Evolutionary conservation across 2,797 vertebrate species (phyloP).

Genomic region (Channallabes apus): DNA sequence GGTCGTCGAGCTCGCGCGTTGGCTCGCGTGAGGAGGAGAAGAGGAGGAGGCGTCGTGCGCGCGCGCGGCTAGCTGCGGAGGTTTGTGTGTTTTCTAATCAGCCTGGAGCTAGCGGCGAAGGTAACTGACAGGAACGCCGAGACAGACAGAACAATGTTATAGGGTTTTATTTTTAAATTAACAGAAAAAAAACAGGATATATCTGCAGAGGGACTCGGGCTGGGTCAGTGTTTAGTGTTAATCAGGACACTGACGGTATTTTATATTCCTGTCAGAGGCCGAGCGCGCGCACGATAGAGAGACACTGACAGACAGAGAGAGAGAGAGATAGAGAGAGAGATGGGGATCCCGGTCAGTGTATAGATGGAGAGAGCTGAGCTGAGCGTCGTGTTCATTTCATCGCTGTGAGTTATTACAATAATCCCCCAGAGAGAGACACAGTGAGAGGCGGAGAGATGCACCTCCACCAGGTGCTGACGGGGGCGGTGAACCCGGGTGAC

Average conservation of each 20-base stretch:
- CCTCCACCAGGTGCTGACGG: slow-evolving; percentile 30
- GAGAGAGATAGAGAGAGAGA: not conserved
- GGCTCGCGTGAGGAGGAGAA: not conserved
- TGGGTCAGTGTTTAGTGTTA: not conserved
- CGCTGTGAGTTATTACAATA: not conserved
- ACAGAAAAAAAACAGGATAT: too few species aligned
- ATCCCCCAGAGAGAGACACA: not conserved
- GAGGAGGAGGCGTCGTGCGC: not conserved
- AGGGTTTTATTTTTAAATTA: not conserved
- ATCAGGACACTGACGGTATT: not conserved
- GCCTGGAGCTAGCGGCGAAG: not conserved
- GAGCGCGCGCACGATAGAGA: not conserved
- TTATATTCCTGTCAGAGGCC: not conserved
- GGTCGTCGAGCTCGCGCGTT: not conserved
- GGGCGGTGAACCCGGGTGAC: slow-evolving; percentile 27
- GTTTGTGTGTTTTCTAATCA: not conserved
- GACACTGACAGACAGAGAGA: not conserved
- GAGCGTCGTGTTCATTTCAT: not conserved
- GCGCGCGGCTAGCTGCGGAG: not conserved
- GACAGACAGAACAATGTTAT: too few species aligned
- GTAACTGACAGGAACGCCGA: not conserved
- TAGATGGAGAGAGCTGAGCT: not conserved
- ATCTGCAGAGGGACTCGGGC: not conserved
- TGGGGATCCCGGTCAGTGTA: slow-evolving; percentile 20
- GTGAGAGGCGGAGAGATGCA: not conserved